A percentile compares a stretch with the other conserved stretches of the same genome.
Conservation (phyloP, 1,140 invertebrate genomes). For the Leucophenga varia region DNA sequence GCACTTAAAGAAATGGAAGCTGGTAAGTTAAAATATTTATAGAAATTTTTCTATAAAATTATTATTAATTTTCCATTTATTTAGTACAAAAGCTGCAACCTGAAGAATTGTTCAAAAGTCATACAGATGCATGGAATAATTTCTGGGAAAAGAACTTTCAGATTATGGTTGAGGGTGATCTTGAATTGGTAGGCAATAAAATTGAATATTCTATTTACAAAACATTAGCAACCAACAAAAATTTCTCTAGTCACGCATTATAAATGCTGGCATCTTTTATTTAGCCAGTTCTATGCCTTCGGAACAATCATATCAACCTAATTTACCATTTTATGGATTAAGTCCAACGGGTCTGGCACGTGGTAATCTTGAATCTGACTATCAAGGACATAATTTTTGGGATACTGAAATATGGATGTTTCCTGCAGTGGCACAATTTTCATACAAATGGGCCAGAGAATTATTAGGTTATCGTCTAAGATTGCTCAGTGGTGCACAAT, state of each 20-base stretch:
- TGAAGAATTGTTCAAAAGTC: conserved; percentile 18
- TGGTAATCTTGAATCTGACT: conserved; percentile 51
- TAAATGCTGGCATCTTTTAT: conserved; percentile 62
- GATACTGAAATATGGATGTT: conserved; percentile 56
- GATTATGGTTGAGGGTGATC: conserved; percentile 58
- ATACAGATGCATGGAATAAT: conserved; percentile 25
- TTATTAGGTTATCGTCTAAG: conserved; percentile 37
- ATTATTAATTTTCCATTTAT: too few species aligned
- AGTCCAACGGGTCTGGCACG: conserved; percentile 62
- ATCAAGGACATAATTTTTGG: conserved; percentile 54
- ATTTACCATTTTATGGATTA: conserved; percentile 58
- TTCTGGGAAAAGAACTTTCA: conserved; percentile 45
- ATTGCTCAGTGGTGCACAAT: conserved; percentile 31
- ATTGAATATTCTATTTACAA: conserved; percentile 2
- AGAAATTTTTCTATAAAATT: too few species aligned
- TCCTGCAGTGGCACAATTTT: conserved; percentile 35
- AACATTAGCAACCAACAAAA: background rate
- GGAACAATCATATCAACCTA: conserved; percentile 50
- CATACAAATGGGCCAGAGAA: conserved; percentile 28
- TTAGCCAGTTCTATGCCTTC: conserved; percentile 60
- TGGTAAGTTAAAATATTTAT: conserved; percentile 55
- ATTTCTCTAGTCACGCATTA: conserved; percentile 43
- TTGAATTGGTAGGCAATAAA: conserved; percentile 54
- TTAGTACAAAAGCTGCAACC: conserved; percentile 14
- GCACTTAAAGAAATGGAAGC: conserved; percentile 59